A percentile compares a stretch with the other conserved stretches of the same genome.
Conservation (phyloP, 2,113 vertebrate genomes). For the Porphyrio hochstetteri region DNA sequence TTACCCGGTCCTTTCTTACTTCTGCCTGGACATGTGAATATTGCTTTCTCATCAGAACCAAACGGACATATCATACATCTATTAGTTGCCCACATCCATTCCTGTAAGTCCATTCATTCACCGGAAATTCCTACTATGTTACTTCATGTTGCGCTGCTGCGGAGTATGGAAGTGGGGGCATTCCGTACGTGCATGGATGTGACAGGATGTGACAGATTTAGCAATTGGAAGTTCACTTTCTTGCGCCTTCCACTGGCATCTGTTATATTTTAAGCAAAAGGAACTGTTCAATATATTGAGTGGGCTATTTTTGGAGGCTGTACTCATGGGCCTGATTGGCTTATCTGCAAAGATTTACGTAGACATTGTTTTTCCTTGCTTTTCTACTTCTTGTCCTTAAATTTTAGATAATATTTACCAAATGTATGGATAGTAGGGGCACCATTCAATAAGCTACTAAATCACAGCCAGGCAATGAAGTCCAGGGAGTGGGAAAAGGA, state of each 20-base stretch:
- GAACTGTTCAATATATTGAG: not conserved
- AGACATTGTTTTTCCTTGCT: not conserved
- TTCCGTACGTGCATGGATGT: not conserved
- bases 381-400: not conserved
- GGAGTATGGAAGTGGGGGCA: not conserved
- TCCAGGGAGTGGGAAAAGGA: not conserved
- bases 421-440: not conserved
- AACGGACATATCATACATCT: not conserved
- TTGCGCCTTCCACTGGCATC: not conserved
- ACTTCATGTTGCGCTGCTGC: not conserved
- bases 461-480: not conserved
- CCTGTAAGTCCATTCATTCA: not conserved
- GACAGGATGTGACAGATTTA: constrained; percentile 11
- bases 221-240: not conserved
- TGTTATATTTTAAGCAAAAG: not conserved
- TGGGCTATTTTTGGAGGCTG: not conserved
- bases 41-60: constrained; percentile 12
- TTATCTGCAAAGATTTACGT: not conserved
- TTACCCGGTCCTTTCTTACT: not conserved
- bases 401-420: not conserved
- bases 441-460: not conserved
- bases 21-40: not conserved
- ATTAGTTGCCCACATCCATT: not conserved
- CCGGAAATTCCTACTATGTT: not conserved
- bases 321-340: not conserved